Base-by-base conservation (phyloP, 2,113 vertebrate species). In the Catagonus wagneri region DNA sequence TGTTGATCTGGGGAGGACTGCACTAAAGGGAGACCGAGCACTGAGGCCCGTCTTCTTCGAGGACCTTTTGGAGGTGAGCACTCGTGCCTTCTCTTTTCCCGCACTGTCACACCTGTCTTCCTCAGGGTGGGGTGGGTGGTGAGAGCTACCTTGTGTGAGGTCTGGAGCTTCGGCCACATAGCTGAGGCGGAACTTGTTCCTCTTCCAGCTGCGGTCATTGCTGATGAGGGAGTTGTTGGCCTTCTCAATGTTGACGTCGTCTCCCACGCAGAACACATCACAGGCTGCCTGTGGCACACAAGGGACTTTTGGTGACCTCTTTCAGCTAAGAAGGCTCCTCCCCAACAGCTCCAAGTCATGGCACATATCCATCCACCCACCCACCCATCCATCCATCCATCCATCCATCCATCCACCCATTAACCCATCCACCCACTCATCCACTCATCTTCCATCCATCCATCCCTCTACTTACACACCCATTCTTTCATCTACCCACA, bases 171-270 rank as follows among this genome's bases (percentile, higher is more conserved):
- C 99, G 0, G 99, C 99, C 36, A 99, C 99, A 0, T 99, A 99
- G 14, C 99, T 99, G 95, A 99, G 96, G 19, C 99, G 99, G 98
- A 99, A 99, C 96, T 99, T 99, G 99, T 98, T 99, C 97, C 99
- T 99, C 97, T 99, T 99, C 99, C 99, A 99, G 98, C 99, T 99
- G 91, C 99, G 99, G 98, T 99, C 99, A 0, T 99, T 99, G 98
- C 99, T 99, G 98, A 99, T 99, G 97, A 99, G 98, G 14, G 99
- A 99, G 98, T 99, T 99, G 96, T 99, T 99, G 0, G 99, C 99
- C 95, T 99, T 99, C 98, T 99, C 99, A 0, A 99, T 99, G 98
- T 99, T 99, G 93, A 99, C 99, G 0, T 99, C 99, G 0, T 99
- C 99, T 0, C 99, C 99, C 58, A 99, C 99, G 0, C 99, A 99